Evolutionary conservation across 2,797 vertebrate genomes (phyloP), one percentile per base, ranked within the genome.

Genomic region (Oreochromis grahami): DNA sequence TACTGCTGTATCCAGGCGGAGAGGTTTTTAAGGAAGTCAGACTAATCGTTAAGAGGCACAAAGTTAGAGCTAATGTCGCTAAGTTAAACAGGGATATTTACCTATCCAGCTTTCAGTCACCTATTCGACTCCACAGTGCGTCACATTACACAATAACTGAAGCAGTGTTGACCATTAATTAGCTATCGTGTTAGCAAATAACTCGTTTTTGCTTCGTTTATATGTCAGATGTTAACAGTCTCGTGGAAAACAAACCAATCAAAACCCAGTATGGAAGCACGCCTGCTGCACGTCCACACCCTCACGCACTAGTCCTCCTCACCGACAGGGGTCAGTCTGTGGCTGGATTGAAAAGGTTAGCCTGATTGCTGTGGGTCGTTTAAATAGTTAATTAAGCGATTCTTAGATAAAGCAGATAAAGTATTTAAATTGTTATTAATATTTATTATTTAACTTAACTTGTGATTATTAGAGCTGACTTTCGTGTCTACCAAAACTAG

Each of bases 201-300:
- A 11, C 14, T 10, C 8, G 17, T 26, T 53, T 65, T 74, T 17
- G 0, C 0, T 41, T 41, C 7, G 13, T 10, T 38, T 19, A 7
- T 48, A 3, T 51, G 24, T 74, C 50, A 24, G 36, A 50, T 3
- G 36, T 79, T 21, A 52, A 26, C 19, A 3, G 14, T 17, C 11
- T 4, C 5, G 51, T 6, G 3, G 41, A 45, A 53, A 45, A 68
- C 7, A 5, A 51, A 2, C 94, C 93, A 94, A 95, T 93, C 90
- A 84, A 0, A 56, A 21, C 1, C 29, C 60, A 55, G 74, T 1
- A 21, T 45, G 34, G 2, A 10, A 80, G 85, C 79, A 85, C 89
- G 84, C 93, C 92, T 81, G 68, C 60, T 43, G 10, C 26, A 74
- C 2, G 8, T 7, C 6, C 10, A 55, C 80, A 36, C 86, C 48